Conservation (phyloP, 2,113 vertebrate genomes). For the Tragelaphus buxtoni region DNA sequence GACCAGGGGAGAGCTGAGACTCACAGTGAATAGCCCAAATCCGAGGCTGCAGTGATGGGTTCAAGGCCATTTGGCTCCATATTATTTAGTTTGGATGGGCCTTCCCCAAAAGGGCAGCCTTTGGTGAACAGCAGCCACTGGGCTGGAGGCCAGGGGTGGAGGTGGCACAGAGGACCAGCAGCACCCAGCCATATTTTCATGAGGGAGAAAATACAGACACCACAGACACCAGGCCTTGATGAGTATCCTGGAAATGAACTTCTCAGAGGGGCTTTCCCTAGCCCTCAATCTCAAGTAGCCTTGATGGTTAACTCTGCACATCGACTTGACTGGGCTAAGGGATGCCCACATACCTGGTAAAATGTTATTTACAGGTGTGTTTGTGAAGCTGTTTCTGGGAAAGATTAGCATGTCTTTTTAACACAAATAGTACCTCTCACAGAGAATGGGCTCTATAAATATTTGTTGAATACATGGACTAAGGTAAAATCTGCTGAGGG, state of each 20-base stretch:
- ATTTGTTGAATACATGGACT: not conserved
- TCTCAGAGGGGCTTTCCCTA: not conserved
- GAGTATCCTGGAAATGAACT: not conserved
- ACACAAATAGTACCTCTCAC: not conserved
- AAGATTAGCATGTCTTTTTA: not conserved
- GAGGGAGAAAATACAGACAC: not conserved
- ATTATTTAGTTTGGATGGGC: not conserved
- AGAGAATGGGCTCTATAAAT: not conserved
- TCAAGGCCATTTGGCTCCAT: not conserved
- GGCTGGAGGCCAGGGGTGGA: too few species aligned
- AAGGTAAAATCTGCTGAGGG: not conserved
- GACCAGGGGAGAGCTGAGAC: not conserved
- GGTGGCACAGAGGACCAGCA: not conserved
- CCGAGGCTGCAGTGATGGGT: not conserved
- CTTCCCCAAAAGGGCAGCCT: not conserved
- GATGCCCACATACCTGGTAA: not conserved
- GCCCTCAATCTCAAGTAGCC: not conserved
- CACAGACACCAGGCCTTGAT: not conserved
- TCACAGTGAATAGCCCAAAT: not conserved
- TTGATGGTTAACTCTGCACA: not conserved
- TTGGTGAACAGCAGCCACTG: not conserved
- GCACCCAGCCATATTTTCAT: not conserved
- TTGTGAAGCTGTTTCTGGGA: not conserved
- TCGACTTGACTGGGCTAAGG: not conserved
- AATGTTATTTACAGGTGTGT: not conserved